Conservation (phyloP, 2,113 vertebrate genomes). For the Plestiodon gilberti region DNA sequence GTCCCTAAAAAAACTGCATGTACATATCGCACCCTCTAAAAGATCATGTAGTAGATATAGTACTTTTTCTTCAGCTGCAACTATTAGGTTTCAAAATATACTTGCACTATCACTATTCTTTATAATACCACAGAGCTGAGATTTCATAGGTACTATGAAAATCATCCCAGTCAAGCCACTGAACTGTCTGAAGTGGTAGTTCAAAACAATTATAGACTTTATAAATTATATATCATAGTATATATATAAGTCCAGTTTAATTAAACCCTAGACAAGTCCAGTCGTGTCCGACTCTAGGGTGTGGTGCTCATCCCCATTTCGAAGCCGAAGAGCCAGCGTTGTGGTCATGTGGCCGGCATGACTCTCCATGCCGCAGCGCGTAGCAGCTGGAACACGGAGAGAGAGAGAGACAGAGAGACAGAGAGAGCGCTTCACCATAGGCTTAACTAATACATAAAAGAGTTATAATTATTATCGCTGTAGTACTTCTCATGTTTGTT, state of each 20-base stretch:
- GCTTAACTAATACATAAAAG: conserved; percentile 1
- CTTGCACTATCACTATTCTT: neutral
- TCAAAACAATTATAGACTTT: conserved; percentile 20
- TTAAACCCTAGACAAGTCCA: no score
- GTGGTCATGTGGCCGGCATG: no score
- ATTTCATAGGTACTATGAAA: conserved; percentile 3
- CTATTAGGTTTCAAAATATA: neutral
- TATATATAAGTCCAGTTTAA: no score
- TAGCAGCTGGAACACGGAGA: no score
- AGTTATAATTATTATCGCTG: neutral
- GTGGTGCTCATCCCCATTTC: no score
- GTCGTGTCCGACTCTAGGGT: no score
- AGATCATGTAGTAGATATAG: neutral
- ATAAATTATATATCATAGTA: no score
- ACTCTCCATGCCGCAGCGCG: no score
- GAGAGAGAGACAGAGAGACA: neutral
- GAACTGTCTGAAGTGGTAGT: neutral
- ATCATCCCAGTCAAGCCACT: neutral
- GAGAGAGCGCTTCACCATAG: conserved; percentile 6
- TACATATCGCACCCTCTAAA: neutral
- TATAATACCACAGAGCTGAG: conserved; percentile 9
- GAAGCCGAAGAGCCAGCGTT: no score
- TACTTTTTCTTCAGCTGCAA: neutral
- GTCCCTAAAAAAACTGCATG: no score
- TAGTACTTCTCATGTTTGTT: neutral